phyloP scores from a whole-genome alignment of 2,888 invertebrate genomes.

The Oscheius onirici region DNA sequence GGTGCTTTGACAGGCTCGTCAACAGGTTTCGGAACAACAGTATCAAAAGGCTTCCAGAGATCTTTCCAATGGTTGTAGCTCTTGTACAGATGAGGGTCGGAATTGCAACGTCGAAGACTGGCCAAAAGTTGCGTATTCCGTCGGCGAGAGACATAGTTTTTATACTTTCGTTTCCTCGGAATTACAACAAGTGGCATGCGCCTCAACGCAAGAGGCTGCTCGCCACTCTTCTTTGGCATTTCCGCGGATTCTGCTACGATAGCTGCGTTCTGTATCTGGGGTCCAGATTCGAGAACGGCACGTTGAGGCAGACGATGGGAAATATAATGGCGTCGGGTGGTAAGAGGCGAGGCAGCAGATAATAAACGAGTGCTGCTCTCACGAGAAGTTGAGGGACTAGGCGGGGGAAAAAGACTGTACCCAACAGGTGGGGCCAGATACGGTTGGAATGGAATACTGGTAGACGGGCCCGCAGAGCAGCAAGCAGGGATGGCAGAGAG shows the following conservation, averaged over 20 bases:
- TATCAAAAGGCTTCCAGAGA: constrained; percentile 46
- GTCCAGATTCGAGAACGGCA: constrained; percentile 56
- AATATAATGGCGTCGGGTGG: constrained; percentile 55
- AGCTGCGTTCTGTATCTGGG: constrained; percentile 52
- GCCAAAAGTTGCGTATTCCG: constrained; percentile 64
- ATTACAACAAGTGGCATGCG: constrained; percentile 69
- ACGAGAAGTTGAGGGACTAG: not conserved
- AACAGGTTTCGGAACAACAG: not conserved
- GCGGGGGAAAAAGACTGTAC: not conserved
- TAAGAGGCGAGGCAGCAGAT: constrained; percentile 35
- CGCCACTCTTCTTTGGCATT: constrained; percentile 33
- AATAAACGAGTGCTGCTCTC: not conserved
- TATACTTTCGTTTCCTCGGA: constrained; percentile 68
- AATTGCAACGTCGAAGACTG: constrained; percentile 60
- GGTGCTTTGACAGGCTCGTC: constrained; percentile 29
- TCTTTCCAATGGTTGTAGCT: constrained; percentile 67
- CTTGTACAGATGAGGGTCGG: constrained; percentile 67
- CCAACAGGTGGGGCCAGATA: constrained; percentile 23
- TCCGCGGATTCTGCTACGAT: constrained; percentile 33
- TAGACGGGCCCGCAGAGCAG: not conserved
- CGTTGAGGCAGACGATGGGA: constrained; percentile 61
- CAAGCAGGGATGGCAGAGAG: constrained; percentile 29
- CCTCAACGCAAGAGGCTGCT: constrained; percentile 48
- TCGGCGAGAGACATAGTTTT: constrained; percentile 68
- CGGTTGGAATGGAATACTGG: constrained; percentile 18